These are phyloP conservation scores for Cebidichthys violaceus DNA, from an alignment of 2,113 vertebrate genomes.

Conservation along the genomic window DNA sequence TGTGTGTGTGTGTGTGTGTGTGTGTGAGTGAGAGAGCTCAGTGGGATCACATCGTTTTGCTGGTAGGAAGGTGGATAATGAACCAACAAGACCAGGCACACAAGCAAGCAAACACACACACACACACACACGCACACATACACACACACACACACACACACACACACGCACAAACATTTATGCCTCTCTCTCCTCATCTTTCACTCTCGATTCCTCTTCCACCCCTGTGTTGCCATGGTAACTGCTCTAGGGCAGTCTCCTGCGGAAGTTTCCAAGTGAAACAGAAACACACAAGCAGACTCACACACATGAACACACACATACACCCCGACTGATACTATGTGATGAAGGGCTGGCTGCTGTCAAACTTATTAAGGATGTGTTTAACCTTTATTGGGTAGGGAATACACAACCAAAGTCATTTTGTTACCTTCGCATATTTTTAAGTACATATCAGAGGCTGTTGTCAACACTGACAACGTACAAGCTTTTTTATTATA, in stretches of 20 bases:
- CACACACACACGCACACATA: slow-evolving; percentile 27
- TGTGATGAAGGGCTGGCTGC: slow-evolving; percentile 59
- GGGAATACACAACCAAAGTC: slow-evolving; percentile 56
- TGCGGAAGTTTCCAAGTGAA: slow-evolving; percentile 70
- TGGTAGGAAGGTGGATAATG: slow-evolving; percentile 73
- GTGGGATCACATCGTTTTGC: slow-evolving; percentile 69
- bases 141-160: slow-evolving; percentile 30
- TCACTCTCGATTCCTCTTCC: slow-evolving; percentile 56
- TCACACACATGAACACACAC: slow-evolving; percentile 26
- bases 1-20: slow-evolving; percentile 11
- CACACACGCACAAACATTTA: slow-evolving; percentile 32
- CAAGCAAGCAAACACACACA: slow-evolving; percentile 32
- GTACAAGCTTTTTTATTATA: slow-evolving; percentile 8
- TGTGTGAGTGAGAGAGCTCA: slow-evolving; percentile 33
- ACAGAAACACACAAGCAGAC: slow-evolving; percentile 45
- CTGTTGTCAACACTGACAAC: neutral
- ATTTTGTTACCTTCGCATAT: slow-evolving; percentile 36
- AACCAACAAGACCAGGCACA: slow-evolving; percentile 65
- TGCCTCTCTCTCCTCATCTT: slow-evolving; percentile 47
- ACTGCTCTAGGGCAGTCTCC: slow-evolving; percentile 76
- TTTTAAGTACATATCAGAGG: slow-evolving; percentile 34
- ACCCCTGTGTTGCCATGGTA: slow-evolving; percentile 74
- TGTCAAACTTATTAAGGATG: slow-evolving; percentile 71
- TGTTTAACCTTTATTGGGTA: slow-evolving; percentile 66
- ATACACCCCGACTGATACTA: slow-evolving; percentile 44